Conservation (phyloP, 2,113 vertebrate species). For the Lampris incognitus region DNA sequence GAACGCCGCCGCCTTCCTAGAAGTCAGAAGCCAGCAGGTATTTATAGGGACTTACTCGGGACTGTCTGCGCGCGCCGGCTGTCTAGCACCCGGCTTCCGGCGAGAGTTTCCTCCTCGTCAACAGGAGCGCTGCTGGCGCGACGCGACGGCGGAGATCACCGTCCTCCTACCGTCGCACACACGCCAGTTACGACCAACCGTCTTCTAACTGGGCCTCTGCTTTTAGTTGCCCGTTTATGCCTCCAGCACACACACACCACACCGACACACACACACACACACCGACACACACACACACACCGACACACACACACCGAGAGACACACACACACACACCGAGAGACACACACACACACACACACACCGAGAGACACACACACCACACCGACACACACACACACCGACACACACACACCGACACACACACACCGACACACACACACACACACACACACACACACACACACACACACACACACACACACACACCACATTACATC, state of each 20-base stretch:
- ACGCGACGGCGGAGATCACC: conserved; percentile 54
- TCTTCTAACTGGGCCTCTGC: conserved; percentile 15
- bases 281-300: background rate
- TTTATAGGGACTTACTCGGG: conserved; percentile 75
- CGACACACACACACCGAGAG: background rate
- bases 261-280: too few relatives aligned
- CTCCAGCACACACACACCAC: too few relatives aligned
- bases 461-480: too few relatives aligned
- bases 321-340: background rate
- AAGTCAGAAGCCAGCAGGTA: conserved; percentile 74
- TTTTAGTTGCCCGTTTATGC: conserved; percentile 17
- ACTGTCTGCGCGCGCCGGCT: conserved; percentile 48
- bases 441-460: too few relatives aligned
- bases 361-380: too few relatives aligned
- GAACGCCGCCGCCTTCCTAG: conserved; percentile 71
- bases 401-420: too few relatives aligned
- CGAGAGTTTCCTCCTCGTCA: conserved; percentile 45
- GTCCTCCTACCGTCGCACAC: conserved; percentile 37
- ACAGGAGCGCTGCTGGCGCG: conserved; percentile 31
- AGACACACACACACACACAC: too few relatives aligned
- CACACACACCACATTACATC: background rate
- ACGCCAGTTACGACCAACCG: conserved; percentile 34
- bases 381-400: too few relatives aligned
- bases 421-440: too few relatives aligned
- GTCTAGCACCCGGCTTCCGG: conserved; percentile 56